phyloP scores from a whole-genome alignment of 2,888 invertebrate species.

The Drosophila flavopinicola region DNA sequence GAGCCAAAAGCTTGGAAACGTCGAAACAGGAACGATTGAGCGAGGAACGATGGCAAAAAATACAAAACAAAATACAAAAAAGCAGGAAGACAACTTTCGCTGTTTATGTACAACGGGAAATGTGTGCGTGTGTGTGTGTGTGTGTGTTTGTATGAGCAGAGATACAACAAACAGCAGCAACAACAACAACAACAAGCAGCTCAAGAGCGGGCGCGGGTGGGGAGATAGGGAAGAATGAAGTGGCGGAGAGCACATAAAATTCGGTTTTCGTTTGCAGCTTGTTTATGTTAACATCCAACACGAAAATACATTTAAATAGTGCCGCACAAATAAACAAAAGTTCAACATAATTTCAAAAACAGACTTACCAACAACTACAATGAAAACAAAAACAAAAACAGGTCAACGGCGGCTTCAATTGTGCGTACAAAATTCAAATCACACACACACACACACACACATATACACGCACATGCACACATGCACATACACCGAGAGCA shows the following conservation, averaged over 20 bases:
- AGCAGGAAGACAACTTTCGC: conserved; percentile 81
- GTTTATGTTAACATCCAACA: conserved; percentile 52
- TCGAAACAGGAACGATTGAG: conserved; percentile 24
- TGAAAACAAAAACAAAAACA: not conserved
- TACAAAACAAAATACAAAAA: conserved; percentile 44
- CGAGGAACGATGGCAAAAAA: conserved; percentile 53
- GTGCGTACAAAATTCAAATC: conserved; percentile 22
- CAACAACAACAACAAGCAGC: conserved; percentile 23
- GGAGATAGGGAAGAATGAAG: conserved; percentile 9
- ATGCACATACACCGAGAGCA: conserved; percentile 6
- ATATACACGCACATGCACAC: not conserved
- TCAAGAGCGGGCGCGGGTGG: conserved; percentile 12
- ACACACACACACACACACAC: not conserved
- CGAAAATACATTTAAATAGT: conserved; percentile 50
- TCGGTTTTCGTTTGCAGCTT: conserved; percentile 27
- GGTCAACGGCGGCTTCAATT: conserved; percentile 24
- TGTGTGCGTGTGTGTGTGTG: conserved; percentile 13
- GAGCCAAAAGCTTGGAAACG: conserved; percentile 31
- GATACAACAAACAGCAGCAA: conserved; percentile 16
- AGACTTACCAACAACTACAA: conserved; percentile 28
- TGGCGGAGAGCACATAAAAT: conserved; percentile 13
- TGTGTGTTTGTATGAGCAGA: conserved; percentile 11
- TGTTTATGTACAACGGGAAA: conserved; percentile 64
- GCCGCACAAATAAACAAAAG: conserved; percentile 51
- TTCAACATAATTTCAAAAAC: conserved; percentile 24